Percentiles rank a stretch among this genome's conserved stretches.
phyloP scores from a whole-genome alignment of 2,888 invertebrate genomes.

The Linyphia triangularis region DNA sequence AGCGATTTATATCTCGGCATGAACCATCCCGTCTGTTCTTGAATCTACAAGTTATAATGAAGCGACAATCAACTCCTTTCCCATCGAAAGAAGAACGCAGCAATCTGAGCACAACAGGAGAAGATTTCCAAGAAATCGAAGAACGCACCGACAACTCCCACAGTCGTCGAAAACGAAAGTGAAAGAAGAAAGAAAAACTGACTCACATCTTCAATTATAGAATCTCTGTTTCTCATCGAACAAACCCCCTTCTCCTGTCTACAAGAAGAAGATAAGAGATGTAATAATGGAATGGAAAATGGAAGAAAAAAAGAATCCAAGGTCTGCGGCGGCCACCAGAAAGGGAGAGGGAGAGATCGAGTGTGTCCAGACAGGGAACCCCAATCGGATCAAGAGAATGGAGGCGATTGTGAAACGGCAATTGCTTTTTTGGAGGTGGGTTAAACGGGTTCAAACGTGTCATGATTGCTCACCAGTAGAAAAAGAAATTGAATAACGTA shows the following conservation, averaged over 20 bases:
- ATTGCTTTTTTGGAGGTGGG: slow-evolving; percentile 7
- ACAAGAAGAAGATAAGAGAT: slow-evolving; percentile 1
- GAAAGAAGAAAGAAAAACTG: neutral
- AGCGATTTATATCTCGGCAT: neutral
- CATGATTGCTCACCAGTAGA: neutral
- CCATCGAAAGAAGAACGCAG: neutral
- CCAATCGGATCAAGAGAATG: neutral
- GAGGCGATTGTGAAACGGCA: slow-evolving; percentile 26
- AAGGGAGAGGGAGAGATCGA: slow-evolving; percentile 4
- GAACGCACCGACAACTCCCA: slow-evolving; percentile 6
- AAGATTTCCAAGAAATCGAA: slow-evolving; percentile 10
- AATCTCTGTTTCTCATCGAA: slow-evolving; percentile 45
- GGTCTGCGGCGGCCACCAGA: neutral
- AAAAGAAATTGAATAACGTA: neutral
- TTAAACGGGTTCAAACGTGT: slow-evolving; percentile 53
- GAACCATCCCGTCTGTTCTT: neutral
- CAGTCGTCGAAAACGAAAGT: neutral
- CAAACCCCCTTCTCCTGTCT: neutral
- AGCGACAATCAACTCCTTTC: neutral
- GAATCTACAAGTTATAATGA: neutral
- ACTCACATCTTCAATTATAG: slow-evolving; percentile 26
- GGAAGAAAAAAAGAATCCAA: slow-evolving; percentile 29
- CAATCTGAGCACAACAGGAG: neutral
- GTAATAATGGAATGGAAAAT: slow-evolving; percentile 35
- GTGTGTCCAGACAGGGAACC: slow-evolving; percentile 27